Evolutionary conservation across 2,888 invertebrate genomes (phyloP), one percentile per base, ranked within the genome.

Genomic region (Flabesymbios commensalis): DNA sequence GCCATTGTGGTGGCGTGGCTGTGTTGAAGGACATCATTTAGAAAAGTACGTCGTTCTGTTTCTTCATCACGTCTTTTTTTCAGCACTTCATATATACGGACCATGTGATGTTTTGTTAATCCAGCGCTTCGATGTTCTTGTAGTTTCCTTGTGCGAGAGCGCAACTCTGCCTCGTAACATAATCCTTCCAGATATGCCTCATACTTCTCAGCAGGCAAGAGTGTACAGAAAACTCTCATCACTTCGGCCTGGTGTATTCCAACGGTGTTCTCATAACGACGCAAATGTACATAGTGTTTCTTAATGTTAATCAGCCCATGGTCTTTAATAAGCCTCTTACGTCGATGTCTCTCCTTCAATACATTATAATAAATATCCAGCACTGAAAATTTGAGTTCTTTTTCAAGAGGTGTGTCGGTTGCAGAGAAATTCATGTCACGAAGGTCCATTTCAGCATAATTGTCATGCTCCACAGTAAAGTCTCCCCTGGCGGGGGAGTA

Each of bases 401-500:
- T 59, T 47, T 70, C 68, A 14, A 66, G 68, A 7, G 75, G 70
- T 85, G 70, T 82, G 22, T 74, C 75, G 3, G 79, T 78, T 66
- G 88, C 86, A 7, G 41, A 45, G 59, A 84, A 73, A 43, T 81
- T 72, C 60, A 83, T 68, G 72, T 83, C 81, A 75, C 84, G 83
- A 60, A 90, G 84, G 47, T 91, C 84, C 64, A 87, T 86, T 79
- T 94, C 94, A 0, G 93, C 92, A 74, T 89, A 89, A 64, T 90
- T 88, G 78, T 93, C 92, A 77, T 89, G 90, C 68, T 93, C 93
- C 0, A 88, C 85, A 73, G 90, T 90, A 82, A 94, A 94, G 76
- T 94, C 94, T 1, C 92, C 90, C 63, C 94, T 86, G 3, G 90
- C 90, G 24, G 93, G 88, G 78, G 91, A 90, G 78, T 94, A 94